A percentile compares a stretch with the other conserved stretches of the same genome.
These are phyloP conservation scores for Leptura quadrifasciata DNA, from an alignment of 2,888 invertebrate genomes.

Conservation along the genomic window DNA sequence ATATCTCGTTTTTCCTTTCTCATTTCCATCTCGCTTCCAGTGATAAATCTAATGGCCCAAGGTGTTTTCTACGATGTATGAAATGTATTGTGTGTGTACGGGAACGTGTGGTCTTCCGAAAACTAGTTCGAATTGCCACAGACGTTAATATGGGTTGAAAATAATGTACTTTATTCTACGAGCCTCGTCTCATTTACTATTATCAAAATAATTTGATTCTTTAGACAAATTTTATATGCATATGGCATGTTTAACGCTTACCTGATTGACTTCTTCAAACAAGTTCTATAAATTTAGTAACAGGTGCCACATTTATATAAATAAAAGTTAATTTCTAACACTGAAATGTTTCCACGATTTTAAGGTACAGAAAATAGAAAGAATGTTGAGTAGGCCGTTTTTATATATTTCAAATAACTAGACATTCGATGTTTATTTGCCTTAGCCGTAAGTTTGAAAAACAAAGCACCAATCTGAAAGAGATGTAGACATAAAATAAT, in stretches of 20 bases:
- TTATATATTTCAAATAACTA: slow-evolving; percentile 16
- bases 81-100: no score
- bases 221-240: slow-evolving; percentile 3
- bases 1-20: no score
- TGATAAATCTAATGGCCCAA: no score
- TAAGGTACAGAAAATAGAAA: slow-evolving; percentile 23
- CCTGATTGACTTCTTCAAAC: slow-evolving; percentile 7
- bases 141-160: no score
- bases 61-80: no score
- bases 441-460: neutral
- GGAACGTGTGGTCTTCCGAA: no score
- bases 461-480: slow-evolving; percentile 12
- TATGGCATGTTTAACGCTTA: neutral
- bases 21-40: no score
- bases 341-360: neutral
- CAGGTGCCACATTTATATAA: neutral
- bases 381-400: slow-evolving; percentile 5
- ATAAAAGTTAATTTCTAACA: slow-evolving; percentile 2
- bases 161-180: no score
- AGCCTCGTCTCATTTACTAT: no score
- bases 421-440: slow-evolving; percentile 5
- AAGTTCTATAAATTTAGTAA: slow-evolving; percentile 7
- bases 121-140: no score
- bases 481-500: slow-evolving; percentile 31
- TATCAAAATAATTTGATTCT: slow-evolving; percentile 1